Percentiles rank a stretch among this genome's conserved stretches.
phyloP scores from a whole-genome alignment of 1,140 invertebrate species.

The Danaus plexippus region DNA sequence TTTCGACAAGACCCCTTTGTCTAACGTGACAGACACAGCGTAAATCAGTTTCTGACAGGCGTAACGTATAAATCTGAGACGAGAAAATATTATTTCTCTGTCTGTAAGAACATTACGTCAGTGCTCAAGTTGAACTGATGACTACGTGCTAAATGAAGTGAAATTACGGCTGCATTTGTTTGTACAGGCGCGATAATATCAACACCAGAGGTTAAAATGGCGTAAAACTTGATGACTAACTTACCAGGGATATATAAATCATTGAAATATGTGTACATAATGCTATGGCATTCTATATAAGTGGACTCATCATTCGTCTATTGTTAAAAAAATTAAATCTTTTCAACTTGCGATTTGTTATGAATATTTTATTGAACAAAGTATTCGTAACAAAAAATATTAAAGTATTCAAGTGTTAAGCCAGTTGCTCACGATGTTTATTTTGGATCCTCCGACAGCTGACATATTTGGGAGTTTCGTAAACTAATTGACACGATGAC shows the following conservation, averaged over 20 bases:
- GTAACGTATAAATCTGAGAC: constrained; percentile 49
- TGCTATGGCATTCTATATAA: no score
- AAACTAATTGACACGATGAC: constrained; percentile 38
- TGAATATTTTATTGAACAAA: no score
- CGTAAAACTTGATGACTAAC: no score
- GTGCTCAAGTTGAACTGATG: constrained; percentile 33
- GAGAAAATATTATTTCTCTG: constrained; percentile 56
- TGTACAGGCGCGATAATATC: constrained; percentile 29
- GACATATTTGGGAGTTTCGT: constrained; percentile 28
- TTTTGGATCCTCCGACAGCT: constrained; percentile 26
- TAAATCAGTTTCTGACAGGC: constrained; percentile 62
- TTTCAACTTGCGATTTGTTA: no score
- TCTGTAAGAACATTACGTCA: constrained; percentile 46
- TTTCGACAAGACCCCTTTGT: constrained; percentile 59
- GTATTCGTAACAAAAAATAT: no score
- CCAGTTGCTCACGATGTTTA: constrained; percentile 4
- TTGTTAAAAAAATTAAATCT: no score
- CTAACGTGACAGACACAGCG: constrained; percentile 43
- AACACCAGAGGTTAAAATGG: no score
- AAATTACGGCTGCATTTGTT: constrained; percentile 55
- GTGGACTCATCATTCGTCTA: no score
- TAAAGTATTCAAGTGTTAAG: no score
- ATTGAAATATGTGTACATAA: no score
- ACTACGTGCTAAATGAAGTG: constrained; percentile 60
- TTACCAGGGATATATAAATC: no score